Evolutionary conservation across 2,888 invertebrate genomes (phyloP), one percentile per base, ranked within the genome.

Genomic region (Barypeithes pellucidus): DNA sequence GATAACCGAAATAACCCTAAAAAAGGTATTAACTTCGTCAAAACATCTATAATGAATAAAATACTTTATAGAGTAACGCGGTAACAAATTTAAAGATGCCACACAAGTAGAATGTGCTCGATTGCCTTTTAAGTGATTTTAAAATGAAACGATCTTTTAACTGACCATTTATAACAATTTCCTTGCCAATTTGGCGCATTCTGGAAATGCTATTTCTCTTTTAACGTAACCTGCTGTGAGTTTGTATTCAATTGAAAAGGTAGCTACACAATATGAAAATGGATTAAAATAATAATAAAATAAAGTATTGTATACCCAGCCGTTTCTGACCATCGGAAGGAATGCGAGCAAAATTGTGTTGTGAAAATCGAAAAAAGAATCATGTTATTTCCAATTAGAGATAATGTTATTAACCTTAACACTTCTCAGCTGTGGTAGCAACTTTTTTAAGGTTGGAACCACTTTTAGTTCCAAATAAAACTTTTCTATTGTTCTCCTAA

Each of bases 61-160:
- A 69, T 68, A 73, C 50, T 73, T 72, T 72, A 72, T 72, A 45
- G 67, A 29, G 33, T 43, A 45, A 39, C 57, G 59, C 57, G 14
- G 62, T 47, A 54, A 63, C 68, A 72, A 67, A 72, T 67, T 72
- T 72, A 52, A 36, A 54, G 52, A 68, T 73, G 60, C 74, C 74
- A 74, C 74, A 74, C 74, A 74, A 70, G 70, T 66, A 33, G 74
- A 74, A 66, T 62, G 62, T 24, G 54, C n/a, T 45, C 65, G 69
- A 69, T 73, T 66, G 66, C 73, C 68, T 66, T 73, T 74, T 74
- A 74, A 74, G 70, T 74, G 74, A 74, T 74, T 74, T 67, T 74
- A 70, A 74, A 70, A 74, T 39, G 57, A 59, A 73, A 73, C 63
- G 73, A 59, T 73, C 67, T 68, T 73, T 73, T 68, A 73, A 69